Evolutionary conservation across 2,113 vertebrate genomes (phyloP).

Genomic region (Syngnathoides biaculeatus): DNA sequence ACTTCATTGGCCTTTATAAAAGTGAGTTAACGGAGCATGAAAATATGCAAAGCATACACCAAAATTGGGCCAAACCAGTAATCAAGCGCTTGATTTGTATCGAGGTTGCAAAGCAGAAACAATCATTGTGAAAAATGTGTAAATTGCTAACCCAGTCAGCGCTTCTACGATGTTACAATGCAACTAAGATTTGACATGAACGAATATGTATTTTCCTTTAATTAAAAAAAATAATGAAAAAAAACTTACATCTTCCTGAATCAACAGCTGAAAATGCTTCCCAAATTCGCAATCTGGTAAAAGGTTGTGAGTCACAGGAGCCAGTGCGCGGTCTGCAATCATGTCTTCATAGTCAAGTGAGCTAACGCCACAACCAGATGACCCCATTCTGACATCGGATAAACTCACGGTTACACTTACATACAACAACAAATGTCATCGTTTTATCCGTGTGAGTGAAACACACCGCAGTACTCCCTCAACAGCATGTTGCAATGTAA

Average conservation of each 20-base stretch:
- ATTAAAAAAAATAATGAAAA: too few species aligned
- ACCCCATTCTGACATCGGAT: not conserved
- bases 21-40: too few species aligned
- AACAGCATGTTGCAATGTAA: not conserved
- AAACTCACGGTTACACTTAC: not conserved
- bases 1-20: too few species aligned
- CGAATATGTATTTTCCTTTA: not conserved
- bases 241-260: not conserved
- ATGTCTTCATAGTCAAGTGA: not conserved
- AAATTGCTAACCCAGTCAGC: too few species aligned
- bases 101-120: not conserved
- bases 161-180: too few species aligned
- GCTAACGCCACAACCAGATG: slow-evolving; percentile 1
- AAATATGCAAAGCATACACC: too few species aligned
- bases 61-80: too few species aligned
- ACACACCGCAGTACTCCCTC: not conserved
- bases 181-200: not conserved
- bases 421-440: not conserved
- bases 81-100: not conserved
- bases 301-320: not conserved
- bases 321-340: not conserved
- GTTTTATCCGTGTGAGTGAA: not conserved
- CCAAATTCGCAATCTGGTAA: not conserved
- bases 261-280: not conserved
- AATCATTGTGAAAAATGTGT: not conserved